A percentile compares a stretch with the other conserved stretches of the same genome.
Conservation (phyloP, 2,113 vertebrate genomes). For the Phylloscopus trochilus region DNA sequence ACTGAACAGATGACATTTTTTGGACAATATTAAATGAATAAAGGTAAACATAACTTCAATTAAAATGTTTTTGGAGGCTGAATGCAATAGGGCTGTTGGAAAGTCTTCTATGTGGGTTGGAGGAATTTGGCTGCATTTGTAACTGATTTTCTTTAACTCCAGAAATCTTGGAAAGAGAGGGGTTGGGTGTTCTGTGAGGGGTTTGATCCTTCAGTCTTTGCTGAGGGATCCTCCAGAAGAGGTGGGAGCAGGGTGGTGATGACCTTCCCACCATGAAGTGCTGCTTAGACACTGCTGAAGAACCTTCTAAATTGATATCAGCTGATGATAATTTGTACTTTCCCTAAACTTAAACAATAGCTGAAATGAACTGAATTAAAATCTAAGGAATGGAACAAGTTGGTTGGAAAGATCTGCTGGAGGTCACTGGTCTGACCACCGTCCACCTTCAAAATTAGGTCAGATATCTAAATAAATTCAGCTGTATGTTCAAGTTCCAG, state of each 20-base stretch:
- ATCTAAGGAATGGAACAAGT: neutral
- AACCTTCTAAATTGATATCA: neutral
- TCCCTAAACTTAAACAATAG: neutral
- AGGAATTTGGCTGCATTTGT: conserved; percentile 52
- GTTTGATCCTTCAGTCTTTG: neutral
- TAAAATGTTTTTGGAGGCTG: conserved; percentile 51
- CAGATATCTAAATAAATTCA: neutral
- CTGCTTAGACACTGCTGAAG: neutral
- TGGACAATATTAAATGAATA: conserved; percentile 62
- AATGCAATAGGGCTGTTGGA: conserved; percentile 17
- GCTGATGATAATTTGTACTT: neutral
- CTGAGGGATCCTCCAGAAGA: neutral
- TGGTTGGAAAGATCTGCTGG: neutral
- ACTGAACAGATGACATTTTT: conserved; percentile 70
- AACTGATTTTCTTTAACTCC: conserved; percentile 14
- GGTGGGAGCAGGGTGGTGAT: neutral
- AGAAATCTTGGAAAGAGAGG: neutral
- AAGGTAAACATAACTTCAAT: conserved; percentile 69
- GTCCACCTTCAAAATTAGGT: neutral
- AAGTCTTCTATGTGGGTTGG: neutral
- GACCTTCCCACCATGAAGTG: neutral
- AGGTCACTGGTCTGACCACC: neutral
- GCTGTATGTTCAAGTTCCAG: neutral
- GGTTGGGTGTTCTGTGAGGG: neutral
- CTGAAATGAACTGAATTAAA: neutral